Evolutionary conservation across 1,140 invertebrate species (phyloP).

Genomic region (Aphelenchoides fujianensis): DNA sequence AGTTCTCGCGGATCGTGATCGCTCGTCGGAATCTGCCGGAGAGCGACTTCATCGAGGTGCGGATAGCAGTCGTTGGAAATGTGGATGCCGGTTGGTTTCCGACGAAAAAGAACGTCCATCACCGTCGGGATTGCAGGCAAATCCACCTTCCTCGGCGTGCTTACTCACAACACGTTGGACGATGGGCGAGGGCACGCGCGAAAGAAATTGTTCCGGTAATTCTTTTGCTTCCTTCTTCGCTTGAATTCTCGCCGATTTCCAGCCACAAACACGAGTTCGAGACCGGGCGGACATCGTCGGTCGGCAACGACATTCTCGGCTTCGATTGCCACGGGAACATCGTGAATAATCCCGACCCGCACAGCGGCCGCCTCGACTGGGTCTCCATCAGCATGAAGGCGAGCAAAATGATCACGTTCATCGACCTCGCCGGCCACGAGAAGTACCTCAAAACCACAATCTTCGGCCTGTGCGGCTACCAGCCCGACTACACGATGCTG

Average conservation of each 20-base stretch:
- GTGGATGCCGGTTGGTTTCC: too few species aligned
- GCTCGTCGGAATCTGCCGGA: constrained; percentile 46
- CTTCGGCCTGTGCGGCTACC: constrained; percentile 98
- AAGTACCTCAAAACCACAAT: constrained; percentile 91
- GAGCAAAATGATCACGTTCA: constrained; percentile 96
- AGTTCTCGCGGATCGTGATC: constrained; percentile 36
- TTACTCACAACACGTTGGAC: constrained; percentile 95
- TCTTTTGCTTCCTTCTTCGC: too few species aligned
- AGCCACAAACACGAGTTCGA: constrained; percentile 96
- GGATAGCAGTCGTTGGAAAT: constrained; percentile 97
- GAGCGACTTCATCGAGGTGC: constrained; percentile 63
- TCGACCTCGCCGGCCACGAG: constrained; percentile 97
- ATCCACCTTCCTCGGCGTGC: constrained; percentile 89
- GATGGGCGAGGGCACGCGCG: constrained; percentile 85
- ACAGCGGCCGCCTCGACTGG: constrained; percentile 87
- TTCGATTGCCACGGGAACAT: constrained; percentile 74
- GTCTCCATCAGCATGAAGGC: constrained; percentile 96
- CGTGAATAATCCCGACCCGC: constrained; percentile 92
- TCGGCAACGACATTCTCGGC: constrained; percentile 97
- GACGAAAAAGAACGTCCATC: too few species aligned
- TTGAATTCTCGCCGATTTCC: too few species aligned
- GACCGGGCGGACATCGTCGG: constrained; percentile 92
- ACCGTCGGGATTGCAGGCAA: too few species aligned
- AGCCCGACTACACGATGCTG: constrained; percentile 97
- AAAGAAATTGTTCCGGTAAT: constrained; percentile 80